Base-by-base conservation (phyloP, 2,797 vertebrate genomes). In the Liparis tanakae region DNA sequence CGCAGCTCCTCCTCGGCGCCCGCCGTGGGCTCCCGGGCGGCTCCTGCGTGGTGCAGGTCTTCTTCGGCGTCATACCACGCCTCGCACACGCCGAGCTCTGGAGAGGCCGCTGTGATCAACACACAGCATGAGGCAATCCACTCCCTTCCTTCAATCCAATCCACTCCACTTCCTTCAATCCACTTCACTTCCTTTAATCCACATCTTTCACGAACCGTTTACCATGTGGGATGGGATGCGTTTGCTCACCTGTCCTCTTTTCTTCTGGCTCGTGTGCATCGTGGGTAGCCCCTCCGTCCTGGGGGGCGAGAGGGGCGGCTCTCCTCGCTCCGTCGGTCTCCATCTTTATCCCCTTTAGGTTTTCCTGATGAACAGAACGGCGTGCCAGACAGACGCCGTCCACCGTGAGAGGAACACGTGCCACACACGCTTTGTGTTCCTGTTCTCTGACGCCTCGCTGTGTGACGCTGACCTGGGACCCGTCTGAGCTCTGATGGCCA, bases 41-140 rank as follows among this genome's bases (percentile, higher is more conserved):
- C 25, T 6, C 20, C 63, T 0, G 58, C 41, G 61, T 51, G 57
- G 22, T 73, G 37, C 76, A 94, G 68, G 12, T 90, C 71, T 62
- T 94, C 94, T 34, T 91, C 78, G 9, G 94, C 94, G 70, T 95
- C 92, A 9, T 81, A 94, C 94, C 93, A 94, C 1, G 30, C 54
- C 77, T 94, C 93, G 0, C 34, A 74, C 0, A n/a, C 10, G 61
- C 22, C 72, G 0, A 55, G 43, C 39, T 90, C 92, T 69, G 82
- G 80, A 20, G 39, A 9, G 4, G 9, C 61, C 60, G 74, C 86
- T 79, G 41, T 12, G 56, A 37, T 43, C 1, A 18, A 58, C 4
- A 58, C 17, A 20, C 10, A 68, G 18, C 41, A 33, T 0, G 18
- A 1, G n/a, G 61, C 3, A 55, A 71, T 43, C 10, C 1, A 1